Evolutionary conservation across 30 jellyfish, hydroid and myxozoan species (phyloP).

Genomic region (Hydra vulgaris): DNA sequence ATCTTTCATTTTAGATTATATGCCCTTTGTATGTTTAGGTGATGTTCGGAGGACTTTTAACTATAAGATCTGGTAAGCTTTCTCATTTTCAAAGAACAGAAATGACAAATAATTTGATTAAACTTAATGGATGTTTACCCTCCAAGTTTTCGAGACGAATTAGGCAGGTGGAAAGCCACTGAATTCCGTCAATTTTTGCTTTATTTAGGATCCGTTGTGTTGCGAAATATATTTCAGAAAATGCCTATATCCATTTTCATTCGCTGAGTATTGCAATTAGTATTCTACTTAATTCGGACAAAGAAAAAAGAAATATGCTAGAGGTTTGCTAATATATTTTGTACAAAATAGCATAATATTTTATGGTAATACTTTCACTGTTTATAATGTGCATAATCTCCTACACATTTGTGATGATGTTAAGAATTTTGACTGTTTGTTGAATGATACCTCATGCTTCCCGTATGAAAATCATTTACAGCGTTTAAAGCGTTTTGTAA

Average conservation of each 20-base stretch:
- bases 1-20: conserved; percentile 11
- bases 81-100: conserved; percentile 20
- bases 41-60: conserved; percentile 15
- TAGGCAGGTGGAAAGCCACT: conserved; percentile 51
- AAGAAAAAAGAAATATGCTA: not conserved
- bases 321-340: not conserved
- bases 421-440: conserved; percentile 18
- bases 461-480: conserved; percentile 23
- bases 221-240: conserved; percentile 22
- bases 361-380: conserved; percentile 32
- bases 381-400: conserved; percentile 42
- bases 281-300: conserved; percentile 9
- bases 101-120: conserved; percentile 13
- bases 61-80: conserved; percentile 11
- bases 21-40: conserved; percentile 27
- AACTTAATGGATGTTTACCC: conserved; percentile 22
- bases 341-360: not conserved
- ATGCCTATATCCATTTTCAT: conserved; percentile 19
- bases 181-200: conserved; percentile 44
- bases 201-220: conserved; percentile 38
- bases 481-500: conserved; percentile 9
- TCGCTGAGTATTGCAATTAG: conserved; percentile 23
- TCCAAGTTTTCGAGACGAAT: conserved; percentile 31
- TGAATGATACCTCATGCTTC: conserved; percentile 33
- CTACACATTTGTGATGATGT: conserved; percentile 39